Evolutionary conservation across 2,113 vertebrate genomes (phyloP).

Genomic region (Hippocampus guttulatus): DNA sequence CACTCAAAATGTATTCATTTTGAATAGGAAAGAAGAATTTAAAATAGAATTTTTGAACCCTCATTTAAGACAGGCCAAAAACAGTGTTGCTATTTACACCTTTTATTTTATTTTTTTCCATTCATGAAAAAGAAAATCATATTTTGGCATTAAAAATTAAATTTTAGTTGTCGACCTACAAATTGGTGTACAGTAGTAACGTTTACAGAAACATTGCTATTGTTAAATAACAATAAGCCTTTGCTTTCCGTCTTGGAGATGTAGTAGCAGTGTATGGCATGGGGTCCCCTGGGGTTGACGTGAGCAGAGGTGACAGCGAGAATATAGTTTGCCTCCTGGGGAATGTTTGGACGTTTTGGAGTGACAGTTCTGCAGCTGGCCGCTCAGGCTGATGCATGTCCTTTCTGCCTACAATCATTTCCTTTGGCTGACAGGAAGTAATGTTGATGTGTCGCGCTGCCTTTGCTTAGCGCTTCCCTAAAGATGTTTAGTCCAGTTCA

Average conservation of each 20-base stretch:
- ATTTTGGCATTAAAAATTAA: too few relatives aligned
- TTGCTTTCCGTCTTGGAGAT: background rate
- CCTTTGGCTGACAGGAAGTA: slow-evolving; percentile 35
- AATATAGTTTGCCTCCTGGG: slow-evolving; percentile 45
- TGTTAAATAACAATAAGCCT: background rate
- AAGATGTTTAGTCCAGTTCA: background rate
- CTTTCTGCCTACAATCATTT: slow-evolving; percentile 37
- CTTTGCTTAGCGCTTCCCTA: background rate
- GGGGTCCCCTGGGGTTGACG: slow-evolving; percentile 25
- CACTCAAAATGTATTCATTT: background rate
- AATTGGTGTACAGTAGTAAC: background rate
- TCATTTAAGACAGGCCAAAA: background rate
- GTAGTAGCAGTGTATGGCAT: slow-evolving; percentile 2
- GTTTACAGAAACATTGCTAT: background rate
- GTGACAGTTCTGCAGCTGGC: slow-evolving; percentile 33
- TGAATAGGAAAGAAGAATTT: background rate
- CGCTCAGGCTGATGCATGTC: slow-evolving; percentile 30
- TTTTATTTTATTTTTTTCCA: too few relatives aligned
- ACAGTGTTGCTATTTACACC: background rate
- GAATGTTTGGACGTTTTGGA: slow-evolving; percentile 35
- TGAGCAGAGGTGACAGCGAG: slow-evolving; percentile 51
- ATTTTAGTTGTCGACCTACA: too few relatives aligned
- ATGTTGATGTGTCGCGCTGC: slow-evolving; percentile 36
- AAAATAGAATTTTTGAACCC: background rate
- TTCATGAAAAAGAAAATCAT: too few relatives aligned